Percentiles rank a stretch among this genome's conserved stretches.
phyloP scores from a whole-genome alignment of 1,140 invertebrate genomes.

The Nomia melanderi region DNA sequence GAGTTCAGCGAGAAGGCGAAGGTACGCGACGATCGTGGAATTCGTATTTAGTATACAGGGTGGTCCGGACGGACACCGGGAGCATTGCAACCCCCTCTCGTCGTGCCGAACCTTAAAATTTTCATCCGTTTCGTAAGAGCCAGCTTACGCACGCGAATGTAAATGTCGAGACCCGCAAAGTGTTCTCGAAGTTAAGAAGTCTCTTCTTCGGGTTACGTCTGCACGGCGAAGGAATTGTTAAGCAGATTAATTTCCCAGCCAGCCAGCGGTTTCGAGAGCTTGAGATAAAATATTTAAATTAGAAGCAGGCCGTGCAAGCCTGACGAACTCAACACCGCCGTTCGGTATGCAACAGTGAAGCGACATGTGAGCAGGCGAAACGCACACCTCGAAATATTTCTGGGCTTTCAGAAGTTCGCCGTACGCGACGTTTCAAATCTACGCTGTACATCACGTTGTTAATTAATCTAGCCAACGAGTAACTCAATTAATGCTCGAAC shows the following conservation, averaged over 20 bases:
- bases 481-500: too few relatives aligned
- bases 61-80: too few relatives aligned
- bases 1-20: not conserved
- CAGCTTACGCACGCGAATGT: not conserved
- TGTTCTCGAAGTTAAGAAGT: not conserved
- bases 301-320: conserved; percentile 5
- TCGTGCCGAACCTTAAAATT: not conserved
- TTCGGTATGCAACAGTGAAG: conserved; percentile 33
- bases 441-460: too few relatives aligned
- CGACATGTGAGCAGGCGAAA: conserved; percentile 4
- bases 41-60: too few relatives aligned
- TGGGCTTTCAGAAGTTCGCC: not conserved
- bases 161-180: not conserved
- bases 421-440: not conserved
- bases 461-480: too few relatives aligned
- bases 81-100: too few relatives aligned
- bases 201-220: not conserved
- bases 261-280: conserved; percentile 12
- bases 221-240: not conserved
- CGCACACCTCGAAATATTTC: conserved; percentile 30
- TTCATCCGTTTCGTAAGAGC: not conserved
- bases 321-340: conserved; percentile 37
- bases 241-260: conserved; percentile 30
- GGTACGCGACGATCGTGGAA: too few relatives aligned
- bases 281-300: conserved; percentile 55